Evolutionary conservation across 2,888 invertebrate species (phyloP), one percentile per base, ranked within the genome.

Genomic region (Troides helena): DNA sequence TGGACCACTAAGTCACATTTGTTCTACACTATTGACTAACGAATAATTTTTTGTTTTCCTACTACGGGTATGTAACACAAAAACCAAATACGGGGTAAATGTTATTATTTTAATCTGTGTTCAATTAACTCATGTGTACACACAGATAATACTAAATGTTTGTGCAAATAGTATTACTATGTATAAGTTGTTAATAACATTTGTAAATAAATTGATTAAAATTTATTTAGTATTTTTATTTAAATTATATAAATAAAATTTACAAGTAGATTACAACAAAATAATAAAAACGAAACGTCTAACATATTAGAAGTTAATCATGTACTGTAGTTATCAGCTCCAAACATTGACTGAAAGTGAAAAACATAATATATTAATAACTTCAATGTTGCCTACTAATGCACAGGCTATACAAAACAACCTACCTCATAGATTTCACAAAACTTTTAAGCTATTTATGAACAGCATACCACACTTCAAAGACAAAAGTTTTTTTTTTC

Each of bases 341-440:
- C 91, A 80, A 90, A 90, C 86, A 87, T 88, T 71, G 89, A 87
- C 92, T 92, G 92, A 80, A 91, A 89, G 82, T 79, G 81, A 83
- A 85, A 83, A 81, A 75, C 59, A 75, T 71, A 73, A 73, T 57
- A 62, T 73, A 72, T 64, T 74, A 71, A 63, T 70, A 67, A 65
- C 30, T 61, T 70, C 67, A 59, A 64, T 68, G 25, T 25, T 43
- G 70, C n/a, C 74, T 74, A 74, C 71, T 71, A 75, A 70, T 62
- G 70, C 68, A 39, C 39, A 65, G 70, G 36, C 65, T 62, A 72
- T 61, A 68, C 71, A 75, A 71, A 74, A 67, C 61, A 69, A 69
- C 72, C 65, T 75, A 74, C 72, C 67, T 73, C 39, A 53, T n/a
- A 57, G 66, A 69, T 7, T 71, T 69, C 73, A 73, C 67, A 46